Evolutionary conservation across 2,113 vertebrate species (phyloP).

Genomic region (Platysteira castanea): DNA sequence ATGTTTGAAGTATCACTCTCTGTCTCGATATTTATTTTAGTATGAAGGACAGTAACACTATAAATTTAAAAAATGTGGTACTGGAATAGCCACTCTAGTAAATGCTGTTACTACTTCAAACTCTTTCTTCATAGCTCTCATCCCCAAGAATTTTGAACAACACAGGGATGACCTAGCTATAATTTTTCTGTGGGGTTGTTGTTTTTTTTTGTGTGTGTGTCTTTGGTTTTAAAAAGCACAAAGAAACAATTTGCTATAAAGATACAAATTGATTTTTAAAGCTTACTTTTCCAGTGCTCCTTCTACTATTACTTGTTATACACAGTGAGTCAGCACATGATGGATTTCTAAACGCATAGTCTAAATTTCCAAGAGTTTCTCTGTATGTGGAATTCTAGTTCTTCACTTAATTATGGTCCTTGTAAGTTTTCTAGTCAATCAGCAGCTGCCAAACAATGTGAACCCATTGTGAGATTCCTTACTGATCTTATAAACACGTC

Average conservation of each 20-base stretch:
- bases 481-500: not conserved
- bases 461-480: not conserved
- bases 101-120: not conserved
- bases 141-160: not conserved
- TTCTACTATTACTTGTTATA: not conserved
- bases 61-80: not conserved
- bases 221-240: not conserved
- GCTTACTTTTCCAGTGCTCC: not conserved
- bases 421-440: not conserved
- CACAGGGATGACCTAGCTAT: not conserved
- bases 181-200: not conserved
- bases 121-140: not conserved
- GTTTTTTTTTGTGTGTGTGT: not conserved
- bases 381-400: not conserved
- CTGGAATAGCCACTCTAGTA: not conserved
- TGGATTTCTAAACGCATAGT: not conserved
- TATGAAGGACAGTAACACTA: not conserved
- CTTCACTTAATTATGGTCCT: not conserved
- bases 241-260: not conserved
- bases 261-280: conserved; percentile 12
- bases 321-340: not conserved
- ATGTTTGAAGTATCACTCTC: not conserved
- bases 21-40: not conserved
- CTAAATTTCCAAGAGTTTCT: not conserved
- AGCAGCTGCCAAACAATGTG: not conserved